Evolutionary conservation across 2,888 invertebrate genomes (phyloP).

Genomic region (Antitype chi): DNA sequence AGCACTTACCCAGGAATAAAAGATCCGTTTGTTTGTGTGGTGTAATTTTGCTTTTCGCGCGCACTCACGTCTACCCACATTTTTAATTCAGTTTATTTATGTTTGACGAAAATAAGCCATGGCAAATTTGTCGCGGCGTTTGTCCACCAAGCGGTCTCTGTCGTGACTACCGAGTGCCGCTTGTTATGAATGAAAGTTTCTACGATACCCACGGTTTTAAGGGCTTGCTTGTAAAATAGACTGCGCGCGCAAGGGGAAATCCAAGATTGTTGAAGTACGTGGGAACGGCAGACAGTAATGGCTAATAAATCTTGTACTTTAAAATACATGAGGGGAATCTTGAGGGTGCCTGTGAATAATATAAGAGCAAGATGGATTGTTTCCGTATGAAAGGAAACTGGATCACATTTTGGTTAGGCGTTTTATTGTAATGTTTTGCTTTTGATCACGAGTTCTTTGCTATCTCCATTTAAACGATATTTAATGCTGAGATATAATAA

Average conservation of each 20-base stretch:
- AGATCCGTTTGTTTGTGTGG: conserved; percentile 90
- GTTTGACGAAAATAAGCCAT: conserved; percentile 74
- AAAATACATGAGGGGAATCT: conserved; percentile 31
- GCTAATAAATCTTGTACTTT: conserved; percentile 42
- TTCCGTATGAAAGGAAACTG: conserved; percentile 21
- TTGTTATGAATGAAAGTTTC: conserved; percentile 77
- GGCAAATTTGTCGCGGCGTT: conserved; percentile 74
- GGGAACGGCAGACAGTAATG: conserved; percentile 40
- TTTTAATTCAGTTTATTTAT: conserved; percentile 69
- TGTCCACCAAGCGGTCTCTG: conserved; percentile 76
- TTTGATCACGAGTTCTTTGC: neutral
- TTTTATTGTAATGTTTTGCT: neutral
- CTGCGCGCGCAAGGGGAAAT: conserved; percentile 77
- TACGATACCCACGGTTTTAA: conserved; percentile 59
- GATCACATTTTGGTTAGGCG: conserved; percentile 39
- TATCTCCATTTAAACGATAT: neutral
- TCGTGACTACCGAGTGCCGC: conserved; percentile 78
- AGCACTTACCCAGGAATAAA: conserved; percentile 92
- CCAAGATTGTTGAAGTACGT: conserved; percentile 43
- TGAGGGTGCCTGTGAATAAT: conserved; percentile 65
- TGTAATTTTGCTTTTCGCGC: conserved; percentile 91
- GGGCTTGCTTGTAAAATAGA: conserved; percentile 59
- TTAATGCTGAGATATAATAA: neutral
- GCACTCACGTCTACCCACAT: conserved; percentile 92
- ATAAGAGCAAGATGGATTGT: conserved; percentile 61